Base-by-base conservation (phyloP, 2,888 invertebrate genomes). In the Pomacea canaliculata region DNA sequence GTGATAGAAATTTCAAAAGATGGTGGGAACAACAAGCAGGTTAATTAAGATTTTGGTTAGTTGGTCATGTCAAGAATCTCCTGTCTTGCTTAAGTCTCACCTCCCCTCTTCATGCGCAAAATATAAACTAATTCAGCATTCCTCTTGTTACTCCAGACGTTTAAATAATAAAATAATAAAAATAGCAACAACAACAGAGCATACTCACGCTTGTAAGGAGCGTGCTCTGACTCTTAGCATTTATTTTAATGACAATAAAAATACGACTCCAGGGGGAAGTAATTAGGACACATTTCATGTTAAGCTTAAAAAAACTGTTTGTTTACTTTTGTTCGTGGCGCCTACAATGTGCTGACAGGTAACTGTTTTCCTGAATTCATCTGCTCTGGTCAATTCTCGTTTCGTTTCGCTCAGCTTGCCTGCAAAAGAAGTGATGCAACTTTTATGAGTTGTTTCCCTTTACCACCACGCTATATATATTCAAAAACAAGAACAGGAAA, bases 291-390 rank as follows among this genome's bases (percentile, higher is more conserved):
- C 3, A 37, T 37, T 37, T 5, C 5, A 37, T 37, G 37, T 37
- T 37, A 5, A 37, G 37, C 37, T 37, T 37, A 37, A 37, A 37
- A 3, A 37, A 63, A 7, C 2, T 18, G 27, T 27, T 63, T 1
- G 80, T 83, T 79, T 81, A 85, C 85, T 80, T 78, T 78, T 83
- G 27, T 81, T 79, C 8, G 82, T 82, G 12, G 82, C 82, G 46
- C 85, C 85, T 9, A 83, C 70, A 16, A 85, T 81, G 56, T 84
- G 80, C 23, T 80, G 80, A 51, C 81, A 82, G 59, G 81, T 82
- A 18, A 82, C 80, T 56, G 80, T 76, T 51, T 74, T 69, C 60
- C 85, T 74, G 74, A 82, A 83, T 16, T 81, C 81, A 7, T 48
- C 65, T 0, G 84, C 76, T 0, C 79, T 37, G 0, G 81, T 67